phyloP scores from a whole-genome alignment of 1,140 invertebrate genomes.

The Habropoda laboriosa region DNA sequence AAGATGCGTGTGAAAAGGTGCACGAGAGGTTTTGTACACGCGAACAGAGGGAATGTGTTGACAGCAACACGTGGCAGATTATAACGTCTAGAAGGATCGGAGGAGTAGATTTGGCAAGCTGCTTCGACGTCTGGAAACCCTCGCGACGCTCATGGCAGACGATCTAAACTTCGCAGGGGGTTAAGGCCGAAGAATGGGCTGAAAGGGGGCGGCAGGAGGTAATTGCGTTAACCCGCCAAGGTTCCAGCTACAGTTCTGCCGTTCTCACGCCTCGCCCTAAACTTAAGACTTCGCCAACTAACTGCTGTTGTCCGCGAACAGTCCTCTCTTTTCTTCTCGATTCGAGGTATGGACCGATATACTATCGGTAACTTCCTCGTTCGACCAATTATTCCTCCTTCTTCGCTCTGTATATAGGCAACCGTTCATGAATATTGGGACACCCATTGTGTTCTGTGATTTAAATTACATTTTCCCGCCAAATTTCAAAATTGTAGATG shows the following conservation, averaged over 20 bases:
- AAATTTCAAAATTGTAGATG: too few relatives aligned
- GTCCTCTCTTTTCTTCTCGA: neutral
- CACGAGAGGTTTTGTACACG: conserved; percentile 30
- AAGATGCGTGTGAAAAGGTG: conserved; percentile 33
- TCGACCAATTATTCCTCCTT: too few relatives aligned
- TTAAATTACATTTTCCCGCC: too few relatives aligned
- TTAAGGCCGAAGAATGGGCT: conserved; percentile 32
- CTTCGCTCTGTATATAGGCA: too few relatives aligned
- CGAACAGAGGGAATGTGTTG: conserved; percentile 17
- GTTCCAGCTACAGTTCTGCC: neutral
- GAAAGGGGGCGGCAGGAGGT: neutral
- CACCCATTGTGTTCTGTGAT: too few relatives aligned
- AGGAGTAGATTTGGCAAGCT: conserved; percentile 58
- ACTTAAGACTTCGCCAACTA: conserved; percentile 15
- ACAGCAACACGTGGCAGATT: conserved; percentile 72
- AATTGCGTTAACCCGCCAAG: conserved; percentile 48
- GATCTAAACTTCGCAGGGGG: neutral
- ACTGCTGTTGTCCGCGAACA: neutral
- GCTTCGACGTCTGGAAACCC: conserved; percentile 33
- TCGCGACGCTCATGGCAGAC: neutral
- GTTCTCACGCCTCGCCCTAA: neutral
- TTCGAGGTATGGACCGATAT: neutral
- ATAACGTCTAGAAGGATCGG: conserved; percentile 51
- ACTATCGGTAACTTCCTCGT: too few relatives aligned
- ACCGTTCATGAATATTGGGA: too few relatives aligned